phyloP scores from a whole-genome alignment of 2,113 vertebrate species.

The Trichomycterus rosablanca region DNA sequence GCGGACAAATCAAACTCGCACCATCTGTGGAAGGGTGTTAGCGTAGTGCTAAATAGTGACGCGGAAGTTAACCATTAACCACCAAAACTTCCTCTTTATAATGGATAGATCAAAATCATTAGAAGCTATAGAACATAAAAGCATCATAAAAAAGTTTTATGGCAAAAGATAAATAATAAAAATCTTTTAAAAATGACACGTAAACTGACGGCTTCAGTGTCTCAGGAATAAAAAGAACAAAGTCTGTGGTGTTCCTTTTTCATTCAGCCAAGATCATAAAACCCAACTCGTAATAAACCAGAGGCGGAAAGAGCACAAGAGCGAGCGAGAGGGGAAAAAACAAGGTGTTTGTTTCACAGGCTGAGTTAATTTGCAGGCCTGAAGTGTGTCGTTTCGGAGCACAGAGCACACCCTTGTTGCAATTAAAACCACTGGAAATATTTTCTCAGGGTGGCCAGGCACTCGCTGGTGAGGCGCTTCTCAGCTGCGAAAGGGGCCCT shows the following conservation, averaged over 20 bases:
- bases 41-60: conserved; percentile 29
- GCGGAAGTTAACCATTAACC: neutral
- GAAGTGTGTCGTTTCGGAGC: conserved; percentile 32
- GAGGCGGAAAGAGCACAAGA: conserved; percentile 4
- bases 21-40: conserved; percentile 42
- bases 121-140: too few species aligned
- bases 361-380: conserved; percentile 37
- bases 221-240: conserved; percentile 19
- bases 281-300: conserved; percentile 15
- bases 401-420: conserved; percentile 46
- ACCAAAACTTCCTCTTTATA: too few species aligned
- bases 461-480: conserved; percentile 22
- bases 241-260: conserved; percentile 24
- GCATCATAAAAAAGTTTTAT: too few species aligned
- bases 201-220: conserved; percentile 12
- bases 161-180: too few species aligned
- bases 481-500: conserved; percentile 42
- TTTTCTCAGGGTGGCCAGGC: conserved; percentile 48
- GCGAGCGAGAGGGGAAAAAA: conserved; percentile 19
- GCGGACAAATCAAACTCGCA: conserved; percentile 30
- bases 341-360: conserved; percentile 39
- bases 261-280: conserved; percentile 31
- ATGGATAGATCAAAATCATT: too few species aligned
- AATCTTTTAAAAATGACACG: neutral
- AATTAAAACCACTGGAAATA: conserved; percentile 47